Conservation (phyloP, 2,888 invertebrate species). For the Ptychoptera albimana region DNA sequence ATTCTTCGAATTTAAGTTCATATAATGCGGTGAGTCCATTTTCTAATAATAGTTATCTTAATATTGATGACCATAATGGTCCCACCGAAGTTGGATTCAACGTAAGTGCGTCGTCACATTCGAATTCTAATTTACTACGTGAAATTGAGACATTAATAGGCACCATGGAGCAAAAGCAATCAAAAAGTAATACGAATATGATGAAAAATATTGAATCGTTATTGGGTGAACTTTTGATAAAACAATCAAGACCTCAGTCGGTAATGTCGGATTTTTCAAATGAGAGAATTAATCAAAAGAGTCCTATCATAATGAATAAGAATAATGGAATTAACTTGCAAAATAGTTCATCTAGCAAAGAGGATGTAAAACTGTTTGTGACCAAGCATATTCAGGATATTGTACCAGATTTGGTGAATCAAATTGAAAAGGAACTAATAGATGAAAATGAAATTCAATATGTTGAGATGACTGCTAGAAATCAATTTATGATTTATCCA, state of each 20-base stretch:
- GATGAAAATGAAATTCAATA: background rate
- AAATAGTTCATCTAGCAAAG: conserved; percentile 8
- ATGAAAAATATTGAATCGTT: conserved; percentile 24
- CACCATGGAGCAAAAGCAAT: conserved; percentile 29
- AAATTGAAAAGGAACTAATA: conserved; percentile 23
- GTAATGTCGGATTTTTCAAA: conserved; percentile 14
- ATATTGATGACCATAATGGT: background rate
- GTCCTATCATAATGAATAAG: conserved; percentile 20
- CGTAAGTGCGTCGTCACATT: background rate
- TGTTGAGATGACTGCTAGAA: too few species aligned
- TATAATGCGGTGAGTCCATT: too few species aligned
- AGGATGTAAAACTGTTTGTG: conserved; percentile 27
- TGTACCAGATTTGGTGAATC: conserved; percentile 27
- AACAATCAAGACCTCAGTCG: conserved; percentile 9
- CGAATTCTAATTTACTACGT: conserved; percentile 22
- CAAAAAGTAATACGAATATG: conserved; percentile 24
- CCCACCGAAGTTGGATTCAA: background rate
- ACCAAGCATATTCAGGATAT: conserved; percentile 31
- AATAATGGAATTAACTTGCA: conserved; percentile 2
- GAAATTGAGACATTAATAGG: conserved; percentile 31
- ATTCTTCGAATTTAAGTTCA: too few species aligned
- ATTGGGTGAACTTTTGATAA: conserved; percentile 18
- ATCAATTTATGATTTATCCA: too few species aligned
- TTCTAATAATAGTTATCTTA: too few species aligned
- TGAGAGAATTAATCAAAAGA: conserved; percentile 26